Percentiles rank a stretch among this genome's conserved stretches.
Conservation (phyloP, 2,797 vertebrate species). For the Oophaga sylvatica region DNA sequence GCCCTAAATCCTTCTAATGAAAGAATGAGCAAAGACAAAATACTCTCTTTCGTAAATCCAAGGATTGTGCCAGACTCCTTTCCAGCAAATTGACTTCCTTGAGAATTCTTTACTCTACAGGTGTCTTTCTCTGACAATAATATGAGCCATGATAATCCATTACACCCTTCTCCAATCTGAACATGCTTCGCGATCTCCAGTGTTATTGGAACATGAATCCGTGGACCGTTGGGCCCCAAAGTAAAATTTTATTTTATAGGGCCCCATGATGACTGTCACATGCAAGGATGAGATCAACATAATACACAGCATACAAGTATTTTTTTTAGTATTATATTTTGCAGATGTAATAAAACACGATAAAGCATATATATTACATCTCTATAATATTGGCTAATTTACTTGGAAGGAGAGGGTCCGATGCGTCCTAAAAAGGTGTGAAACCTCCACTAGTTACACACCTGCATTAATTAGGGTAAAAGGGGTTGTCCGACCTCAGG, state of each 20-base stretch:
- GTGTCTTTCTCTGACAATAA: conserved; percentile 67
- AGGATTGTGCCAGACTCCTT: conserved; percentile 64
- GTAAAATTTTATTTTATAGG: neutral
- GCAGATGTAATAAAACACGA: neutral
- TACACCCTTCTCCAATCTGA: conserved; percentile 65
- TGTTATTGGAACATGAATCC: neutral
- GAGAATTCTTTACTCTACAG: conserved; percentile 70
- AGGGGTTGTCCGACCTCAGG: too few relatives aligned
- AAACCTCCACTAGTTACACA: neutral
- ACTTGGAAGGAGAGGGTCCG: neutral
- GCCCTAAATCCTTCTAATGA: conserved; percentile 69
- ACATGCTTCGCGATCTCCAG: conserved; percentile 63
- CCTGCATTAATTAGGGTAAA: neutral
- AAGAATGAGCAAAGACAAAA: conserved; percentile 68
- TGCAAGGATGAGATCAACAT: neutral
- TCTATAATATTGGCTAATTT: neutral
- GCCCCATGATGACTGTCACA: neutral
- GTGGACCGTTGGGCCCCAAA: neutral
- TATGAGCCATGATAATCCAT: conserved; percentile 66
- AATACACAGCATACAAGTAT: neutral
- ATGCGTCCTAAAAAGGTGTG: neutral
- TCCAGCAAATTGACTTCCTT: conserved; percentile 65
- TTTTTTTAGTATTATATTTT: neutral
- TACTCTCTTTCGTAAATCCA: conserved; percentile 66
- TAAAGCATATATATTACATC: neutral